Conservation (phyloP, 2,113 vertebrate species). For the Chloropsis cyanopogon region DNA sequence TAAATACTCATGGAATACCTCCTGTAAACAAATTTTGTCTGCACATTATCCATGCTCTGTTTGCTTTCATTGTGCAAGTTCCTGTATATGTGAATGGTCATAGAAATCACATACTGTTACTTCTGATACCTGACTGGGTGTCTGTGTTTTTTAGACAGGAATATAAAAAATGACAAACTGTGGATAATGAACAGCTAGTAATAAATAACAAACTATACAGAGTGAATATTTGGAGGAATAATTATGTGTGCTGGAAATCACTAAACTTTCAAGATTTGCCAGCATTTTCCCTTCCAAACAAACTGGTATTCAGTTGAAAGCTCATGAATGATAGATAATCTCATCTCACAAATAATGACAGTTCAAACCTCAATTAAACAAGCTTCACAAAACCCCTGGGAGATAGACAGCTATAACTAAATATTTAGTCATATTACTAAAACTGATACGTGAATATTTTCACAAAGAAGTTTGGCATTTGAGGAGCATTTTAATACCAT, state of each 20-base stretch:
- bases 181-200: background rate
- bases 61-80: slow-evolving; percentile 28
- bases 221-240: slow-evolving; percentile 27
- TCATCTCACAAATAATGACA: slow-evolving; percentile 45
- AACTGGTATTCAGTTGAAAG: slow-evolving; percentile 11
- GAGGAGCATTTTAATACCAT: background rate
- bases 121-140: slow-evolving; percentile 3
- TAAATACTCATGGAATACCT: slow-evolving; percentile 27
- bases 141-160: background rate
- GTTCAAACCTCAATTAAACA: slow-evolving; percentile 54
- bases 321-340: slow-evolving; percentile 61
- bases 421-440: slow-evolving; percentile 20
- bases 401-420: slow-evolving; percentile 9
- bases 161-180: background rate
- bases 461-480: background rate
- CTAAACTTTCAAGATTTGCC: slow-evolving; percentile 13
- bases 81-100: background rate
- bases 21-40: slow-evolving; percentile 29
- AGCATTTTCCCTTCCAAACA: background rate
- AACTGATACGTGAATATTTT: background rate
- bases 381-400: slow-evolving; percentile 25
- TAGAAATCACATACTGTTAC: slow-evolving; percentile 14
- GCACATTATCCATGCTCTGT: slow-evolving; percentile 16
- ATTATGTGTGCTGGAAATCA: slow-evolving; percentile 33
- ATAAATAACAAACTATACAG: background rate